A percentile compares a stretch with the other conserved stretches of the same genome.
Conservation (phyloP, 2,113 vertebrate species). For the Coryphaenoides rupestris region DNA sequence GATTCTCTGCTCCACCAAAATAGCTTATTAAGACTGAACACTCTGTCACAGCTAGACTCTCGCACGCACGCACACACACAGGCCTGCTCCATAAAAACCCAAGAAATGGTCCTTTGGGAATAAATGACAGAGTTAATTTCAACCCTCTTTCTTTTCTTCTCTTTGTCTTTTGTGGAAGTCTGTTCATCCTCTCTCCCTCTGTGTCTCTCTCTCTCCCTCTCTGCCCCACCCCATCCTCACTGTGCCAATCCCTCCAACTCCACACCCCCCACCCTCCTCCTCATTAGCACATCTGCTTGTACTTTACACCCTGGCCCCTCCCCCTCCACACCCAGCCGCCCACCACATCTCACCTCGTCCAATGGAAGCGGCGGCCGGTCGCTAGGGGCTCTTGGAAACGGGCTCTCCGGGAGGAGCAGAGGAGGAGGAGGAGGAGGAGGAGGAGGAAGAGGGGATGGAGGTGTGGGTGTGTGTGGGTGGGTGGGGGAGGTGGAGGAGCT, state of each 20-base stretch:
- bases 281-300: constrained; percentile 52
- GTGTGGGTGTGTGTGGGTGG: neutral
- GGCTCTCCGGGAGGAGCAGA: constrained; percentile 43
- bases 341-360: constrained; percentile 40
- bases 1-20: too few relatives aligned
- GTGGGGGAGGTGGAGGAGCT: too few relatives aligned
- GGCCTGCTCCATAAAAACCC: too few relatives aligned
- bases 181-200: neutral
- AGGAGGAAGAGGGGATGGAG: constrained; percentile 36
- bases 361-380: constrained; percentile 54
- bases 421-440: constrained; percentile 25
- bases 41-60: too few relatives aligned
- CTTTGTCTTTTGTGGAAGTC: too few relatives aligned
- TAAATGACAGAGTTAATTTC: neutral
- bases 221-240: neutral
- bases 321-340: neutral
- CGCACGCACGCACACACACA: neutral
- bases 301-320: too few relatives aligned
- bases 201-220: neutral
- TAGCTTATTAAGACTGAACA: too few relatives aligned
- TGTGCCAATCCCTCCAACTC: constrained; percentile 8
- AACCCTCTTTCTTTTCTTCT: too few relatives aligned
- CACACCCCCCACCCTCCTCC: too few relatives aligned
- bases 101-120: neutral
- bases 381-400: constrained; percentile 74